Conservation (phyloP, 2,797 vertebrate species). For the Australoheros facetus region DNA sequence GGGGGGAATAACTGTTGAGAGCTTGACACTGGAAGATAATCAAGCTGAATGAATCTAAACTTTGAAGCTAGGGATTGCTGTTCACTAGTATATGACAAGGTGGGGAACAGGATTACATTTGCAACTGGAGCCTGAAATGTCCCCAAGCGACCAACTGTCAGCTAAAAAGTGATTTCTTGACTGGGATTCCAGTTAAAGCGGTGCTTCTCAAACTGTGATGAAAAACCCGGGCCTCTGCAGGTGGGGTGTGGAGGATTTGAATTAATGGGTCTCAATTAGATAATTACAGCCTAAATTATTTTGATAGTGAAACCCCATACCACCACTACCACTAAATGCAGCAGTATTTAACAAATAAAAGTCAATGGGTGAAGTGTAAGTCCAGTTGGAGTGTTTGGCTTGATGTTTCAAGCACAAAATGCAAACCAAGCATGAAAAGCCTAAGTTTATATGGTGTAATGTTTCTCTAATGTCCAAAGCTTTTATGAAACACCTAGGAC, state of each 20-base stretch:
- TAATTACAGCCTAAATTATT: background rate
- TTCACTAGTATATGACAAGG: background rate
- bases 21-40: background rate
- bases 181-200: background rate
- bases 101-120: background rate
- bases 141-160: background rate
- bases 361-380: slow-evolving; percentile 18
- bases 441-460: slow-evolving; percentile 34
- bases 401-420: slow-evolving; percentile 27
- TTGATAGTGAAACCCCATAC: background rate
- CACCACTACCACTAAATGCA: background rate
- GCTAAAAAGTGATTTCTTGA: background rate
- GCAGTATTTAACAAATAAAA: slow-evolving; percentile 42
- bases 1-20: background rate
- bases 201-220: background rate
- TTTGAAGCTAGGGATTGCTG: background rate
- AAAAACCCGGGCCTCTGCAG: background rate
- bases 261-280: background rate
- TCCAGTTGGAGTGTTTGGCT: slow-evolving; percentile 26
- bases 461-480: slow-evolving; percentile 39
- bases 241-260: background rate
- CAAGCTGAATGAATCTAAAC: background rate
- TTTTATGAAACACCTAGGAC: slow-evolving; percentile 63
- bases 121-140: background rate
- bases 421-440: slow-evolving; percentile 29